Base-by-base conservation (phyloP, 2,888 invertebrate species). In the Cataglyphis livida region DNA sequence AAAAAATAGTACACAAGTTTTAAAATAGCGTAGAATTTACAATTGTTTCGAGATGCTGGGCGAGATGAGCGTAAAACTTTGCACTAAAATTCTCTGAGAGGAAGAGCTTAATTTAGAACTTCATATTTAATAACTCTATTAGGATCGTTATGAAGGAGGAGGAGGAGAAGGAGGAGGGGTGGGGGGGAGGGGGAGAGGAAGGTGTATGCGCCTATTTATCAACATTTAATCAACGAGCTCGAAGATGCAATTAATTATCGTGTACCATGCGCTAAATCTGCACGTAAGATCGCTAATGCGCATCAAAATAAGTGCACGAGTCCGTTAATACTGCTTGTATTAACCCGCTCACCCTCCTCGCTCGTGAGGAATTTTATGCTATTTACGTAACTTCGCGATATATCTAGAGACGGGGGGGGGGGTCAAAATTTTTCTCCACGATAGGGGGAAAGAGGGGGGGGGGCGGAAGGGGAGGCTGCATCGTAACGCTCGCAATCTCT, bases 191-290 rank as follows among this genome's bases (percentile, higher is more conserved):
- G 25, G 25, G 71, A 21, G 25, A 57, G 71, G 32, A 10, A 1
- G 51, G 28, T 21, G 73, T 7, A n/a, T 44, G 57, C 44, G 44
- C 25, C 59, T 73, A 32, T 79, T 79, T 79, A 74, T 78, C 78
- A 78, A 59, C 74, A 44, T 73, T 73, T 74, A 73, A 73, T 73
- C 78, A 51, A 59, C 78, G 25, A 78, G 78, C 78, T 78, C 35
- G 78, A 59, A 74, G 73, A 79, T 74, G 78, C 59, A 79, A 79
- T 79, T 79, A 73, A 79, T 79, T 79, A 79, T 59, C 44, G 25
- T 44, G 21, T 0, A 44, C 35, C 78, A 18, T 73, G 32, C 28
- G 38, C 51, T 5, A 54, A 71, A 54, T 25, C 76, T 51, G 5
- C 59, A 44, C 44, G 78, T 44, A 59, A 59, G 44, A 74, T 79